Conservation (phyloP, 2,888 invertebrate species). For the Phalera bucephala region DNA sequence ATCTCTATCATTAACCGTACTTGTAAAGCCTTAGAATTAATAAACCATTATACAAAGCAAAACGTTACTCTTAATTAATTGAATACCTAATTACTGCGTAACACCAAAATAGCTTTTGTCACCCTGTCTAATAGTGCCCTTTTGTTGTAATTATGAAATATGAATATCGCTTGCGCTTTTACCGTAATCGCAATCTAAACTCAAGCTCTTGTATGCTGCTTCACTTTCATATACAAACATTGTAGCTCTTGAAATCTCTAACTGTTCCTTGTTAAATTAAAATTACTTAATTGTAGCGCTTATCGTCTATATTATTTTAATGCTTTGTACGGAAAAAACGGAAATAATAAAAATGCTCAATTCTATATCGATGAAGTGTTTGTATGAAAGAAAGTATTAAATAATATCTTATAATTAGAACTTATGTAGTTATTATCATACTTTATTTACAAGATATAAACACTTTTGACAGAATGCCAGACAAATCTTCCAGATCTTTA, state of each 20-base stretch:
- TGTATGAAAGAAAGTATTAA: no score
- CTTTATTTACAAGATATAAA: no score
- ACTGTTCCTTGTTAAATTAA: slow-evolving; percentile 44
- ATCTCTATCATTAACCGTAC: background rate
- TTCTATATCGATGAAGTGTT: no score
- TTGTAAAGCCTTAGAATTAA: background rate
- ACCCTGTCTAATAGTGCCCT: background rate
- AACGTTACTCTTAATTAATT: background rate
- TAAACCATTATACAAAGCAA: background rate
- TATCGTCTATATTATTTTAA: slow-evolving; percentile 11
- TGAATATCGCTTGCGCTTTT: slow-evolving; percentile 2
- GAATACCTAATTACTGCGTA: background rate
- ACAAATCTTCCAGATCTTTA: no score
- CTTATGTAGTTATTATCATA: no score
- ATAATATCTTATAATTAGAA: no score
- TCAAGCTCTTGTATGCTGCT: slow-evolving; percentile 47
- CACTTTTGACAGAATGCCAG: no score
- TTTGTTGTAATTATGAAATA: no score
- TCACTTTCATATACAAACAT: slow-evolving; percentile 35
- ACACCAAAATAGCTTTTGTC: background rate
- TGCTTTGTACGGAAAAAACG: background rate
- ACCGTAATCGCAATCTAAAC: slow-evolving; percentile 22
- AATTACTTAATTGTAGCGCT: slow-evolving; percentile 36
- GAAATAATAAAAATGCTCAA: background rate
- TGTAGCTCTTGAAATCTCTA: slow-evolving; percentile 37